Evolutionary conservation across 2,113 vertebrate genomes (phyloP).

Genomic region (Zeus faber): DNA sequence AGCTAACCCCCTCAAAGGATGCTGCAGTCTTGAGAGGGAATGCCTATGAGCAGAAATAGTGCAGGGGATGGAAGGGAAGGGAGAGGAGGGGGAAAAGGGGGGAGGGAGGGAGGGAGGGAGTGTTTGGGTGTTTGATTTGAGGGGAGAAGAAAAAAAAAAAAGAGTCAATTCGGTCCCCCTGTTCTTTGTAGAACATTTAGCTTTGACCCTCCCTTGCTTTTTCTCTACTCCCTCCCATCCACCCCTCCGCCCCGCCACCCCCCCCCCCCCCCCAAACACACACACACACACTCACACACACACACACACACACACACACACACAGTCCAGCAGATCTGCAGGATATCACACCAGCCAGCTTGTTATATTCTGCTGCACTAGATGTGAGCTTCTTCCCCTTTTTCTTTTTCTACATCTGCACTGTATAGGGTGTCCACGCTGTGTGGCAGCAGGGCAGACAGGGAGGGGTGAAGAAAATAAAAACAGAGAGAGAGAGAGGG

Average conservation of each 20-base stretch:
- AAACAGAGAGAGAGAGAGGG: slow-evolving; percentile 10
- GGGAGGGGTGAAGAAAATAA: slow-evolving; percentile 65
- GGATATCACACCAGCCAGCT: slow-evolving; percentile 87
- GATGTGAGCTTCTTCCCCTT: too few species aligned
- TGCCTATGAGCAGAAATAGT: slow-evolving; percentile 70
- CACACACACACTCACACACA: slow-evolving; percentile 19
- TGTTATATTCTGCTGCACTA: slow-evolving; percentile 79
- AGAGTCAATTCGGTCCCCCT: slow-evolving; percentile 79
- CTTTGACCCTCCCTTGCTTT: slow-evolving; percentile 94
- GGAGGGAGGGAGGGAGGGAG: slow-evolving; percentile 33
- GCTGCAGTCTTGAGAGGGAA: slow-evolving; percentile 74
- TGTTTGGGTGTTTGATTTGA: slow-evolving; percentile 56
- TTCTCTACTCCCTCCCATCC: slow-evolving; percentile 84
- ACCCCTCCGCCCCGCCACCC: slow-evolving; percentile 75
- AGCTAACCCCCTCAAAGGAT: slow-evolving; percentile 79
- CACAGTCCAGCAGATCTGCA: slow-evolving; percentile 81
- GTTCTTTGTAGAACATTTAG: slow-evolving; percentile 92
- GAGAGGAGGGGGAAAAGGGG: slow-evolving; percentile 31
- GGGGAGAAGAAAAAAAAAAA: slow-evolving; percentile 39
- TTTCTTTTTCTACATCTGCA: slow-evolving; percentile 81
- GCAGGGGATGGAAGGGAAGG: slow-evolving; percentile 46
- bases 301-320: slow-evolving; percentile 44
- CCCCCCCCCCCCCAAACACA: slow-evolving; percentile 69
- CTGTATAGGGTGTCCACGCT: slow-evolving; percentile 70
- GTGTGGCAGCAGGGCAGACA: slow-evolving; percentile 74